A percentile compares a stretch with the other conserved stretches of the same genome.
Conservation (phyloP, 1,140 invertebrate species). For the Dysdera silvatica region DNA sequence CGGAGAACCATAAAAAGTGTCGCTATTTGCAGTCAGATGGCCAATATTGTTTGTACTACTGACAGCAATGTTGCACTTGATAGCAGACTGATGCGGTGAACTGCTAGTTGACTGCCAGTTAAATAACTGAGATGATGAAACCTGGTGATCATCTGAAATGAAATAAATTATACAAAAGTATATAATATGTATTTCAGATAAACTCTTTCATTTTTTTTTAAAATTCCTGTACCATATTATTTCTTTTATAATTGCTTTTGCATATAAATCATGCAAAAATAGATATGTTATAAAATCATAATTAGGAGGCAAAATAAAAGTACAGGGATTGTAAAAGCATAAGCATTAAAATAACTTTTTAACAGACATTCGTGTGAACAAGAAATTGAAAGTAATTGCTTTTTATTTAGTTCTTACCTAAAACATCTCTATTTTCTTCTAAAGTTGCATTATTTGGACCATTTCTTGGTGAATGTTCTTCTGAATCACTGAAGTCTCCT, state of each 20-base stretch:
- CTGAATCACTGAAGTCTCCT: constrained; percentile 18
- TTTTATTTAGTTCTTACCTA: constrained; percentile 5
- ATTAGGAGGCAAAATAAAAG: too few species aligned
- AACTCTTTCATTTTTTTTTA: too few species aligned
- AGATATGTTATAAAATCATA: too few species aligned
- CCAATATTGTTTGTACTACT: constrained; percentile 27
- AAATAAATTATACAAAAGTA: too few species aligned
- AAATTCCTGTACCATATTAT: too few species aligned
- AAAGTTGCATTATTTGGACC: constrained; percentile 8
- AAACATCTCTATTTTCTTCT: constrained; percentile 15
- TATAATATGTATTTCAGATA: too few species aligned
- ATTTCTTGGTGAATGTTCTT: constrained; percentile 21
- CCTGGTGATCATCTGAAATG: constrained; percentile 27
- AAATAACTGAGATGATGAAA: constrained; percentile 31
- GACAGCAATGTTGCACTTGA: constrained; percentile 26
- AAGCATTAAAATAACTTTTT: too few species aligned
- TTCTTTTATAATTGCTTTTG: too few species aligned
- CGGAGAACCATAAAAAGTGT: constrained; percentile 24
- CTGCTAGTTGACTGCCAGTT: constrained; percentile 27
- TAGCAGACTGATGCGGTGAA: constrained; percentile 19
- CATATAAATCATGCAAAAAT: too few species aligned
- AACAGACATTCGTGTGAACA: too few species aligned
- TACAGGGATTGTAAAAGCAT: too few species aligned
- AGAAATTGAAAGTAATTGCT: too few species aligned
- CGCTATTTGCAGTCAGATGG: constrained; percentile 23